Evolutionary conservation across 2,113 vertebrate species (phyloP).

Genomic region (Cebus imitator): DNA sequence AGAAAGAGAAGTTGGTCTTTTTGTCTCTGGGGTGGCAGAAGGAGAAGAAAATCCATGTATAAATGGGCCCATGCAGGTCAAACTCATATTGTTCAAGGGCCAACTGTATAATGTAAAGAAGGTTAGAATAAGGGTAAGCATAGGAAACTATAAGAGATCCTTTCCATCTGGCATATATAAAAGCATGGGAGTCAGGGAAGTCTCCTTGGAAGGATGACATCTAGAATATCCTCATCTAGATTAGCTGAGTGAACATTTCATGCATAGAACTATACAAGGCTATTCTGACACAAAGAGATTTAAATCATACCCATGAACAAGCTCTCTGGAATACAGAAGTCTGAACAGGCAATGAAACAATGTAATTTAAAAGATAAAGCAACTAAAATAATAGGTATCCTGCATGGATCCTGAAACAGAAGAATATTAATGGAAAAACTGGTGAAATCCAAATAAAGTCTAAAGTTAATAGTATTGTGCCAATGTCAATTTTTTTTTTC

Average conservation of each 20-base stretch:
- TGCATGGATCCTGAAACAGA: neutral
- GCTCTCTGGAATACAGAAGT: neutral
- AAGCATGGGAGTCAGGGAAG: neutral
- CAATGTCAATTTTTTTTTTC: neutral
- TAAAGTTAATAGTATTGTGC: neutral
- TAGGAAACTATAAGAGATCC: neutral
- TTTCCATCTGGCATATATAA: neutral
- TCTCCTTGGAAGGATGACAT: neutral
- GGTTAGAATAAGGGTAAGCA: neutral
- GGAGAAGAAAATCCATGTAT: too few species aligned
- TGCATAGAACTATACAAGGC: neutral
- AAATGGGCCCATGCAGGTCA: too few species aligned
- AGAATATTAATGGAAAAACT: constrained; percentile 4
- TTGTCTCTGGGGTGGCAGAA: too few species aligned
- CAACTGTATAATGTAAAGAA: neutral
- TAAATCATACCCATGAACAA: neutral
- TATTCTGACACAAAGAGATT: neutral
- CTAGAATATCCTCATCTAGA: neutral
- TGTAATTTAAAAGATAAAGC: neutral
- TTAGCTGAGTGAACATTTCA: neutral
- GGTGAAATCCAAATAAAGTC: neutral
- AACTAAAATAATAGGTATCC: neutral
- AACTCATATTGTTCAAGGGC: too few species aligned
- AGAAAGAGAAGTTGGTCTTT: too few species aligned
- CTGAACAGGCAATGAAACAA: neutral